Conservation (phyloP, 23 tunicate genomes). For the Halocynthia roretzi region DNA sequence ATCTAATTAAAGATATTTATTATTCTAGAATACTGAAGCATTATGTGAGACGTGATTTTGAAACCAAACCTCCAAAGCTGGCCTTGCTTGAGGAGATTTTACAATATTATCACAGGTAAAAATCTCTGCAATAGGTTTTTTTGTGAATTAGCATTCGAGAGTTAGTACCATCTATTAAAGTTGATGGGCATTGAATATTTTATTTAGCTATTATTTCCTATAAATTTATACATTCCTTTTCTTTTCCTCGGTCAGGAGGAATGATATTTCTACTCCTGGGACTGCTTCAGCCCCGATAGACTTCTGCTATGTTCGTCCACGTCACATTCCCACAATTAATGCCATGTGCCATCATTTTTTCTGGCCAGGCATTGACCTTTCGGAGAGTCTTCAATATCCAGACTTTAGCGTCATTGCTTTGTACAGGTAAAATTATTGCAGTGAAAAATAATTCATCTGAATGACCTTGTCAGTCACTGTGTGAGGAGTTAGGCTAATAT, state of each 20-base stretch:
- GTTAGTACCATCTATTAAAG: no score
- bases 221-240: no score
- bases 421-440: constrained; percentile 36
- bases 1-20: not conserved
- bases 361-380: constrained; percentile 72
- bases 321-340: constrained; percentile 73
- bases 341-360: constrained; percentile 75
- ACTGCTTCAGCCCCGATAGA: constrained; percentile 53
- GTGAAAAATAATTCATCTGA: not conserved
- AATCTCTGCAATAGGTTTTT: no score
- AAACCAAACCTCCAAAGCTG: constrained; percentile 69
- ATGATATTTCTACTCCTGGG: not conserved
- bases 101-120: constrained; percentile 29
- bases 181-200: no score
- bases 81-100: constrained; percentile 53
- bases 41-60: constrained; percentile 66
- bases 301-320: constrained; percentile 66
- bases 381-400: constrained; percentile 80
- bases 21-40: constrained; percentile 64
- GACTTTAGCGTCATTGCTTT: constrained; percentile 90
- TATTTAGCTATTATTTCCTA: no score
- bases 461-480: no score
- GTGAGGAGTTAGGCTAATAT: no score
- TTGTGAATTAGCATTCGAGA: no score
- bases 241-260: no score